A percentile compares a stretch with the other conserved stretches of the same genome.
Evolutionary conservation across 2,888 invertebrate genomes (phyloP).

Genomic region (Branchipolynoe longqiensis): DNA sequence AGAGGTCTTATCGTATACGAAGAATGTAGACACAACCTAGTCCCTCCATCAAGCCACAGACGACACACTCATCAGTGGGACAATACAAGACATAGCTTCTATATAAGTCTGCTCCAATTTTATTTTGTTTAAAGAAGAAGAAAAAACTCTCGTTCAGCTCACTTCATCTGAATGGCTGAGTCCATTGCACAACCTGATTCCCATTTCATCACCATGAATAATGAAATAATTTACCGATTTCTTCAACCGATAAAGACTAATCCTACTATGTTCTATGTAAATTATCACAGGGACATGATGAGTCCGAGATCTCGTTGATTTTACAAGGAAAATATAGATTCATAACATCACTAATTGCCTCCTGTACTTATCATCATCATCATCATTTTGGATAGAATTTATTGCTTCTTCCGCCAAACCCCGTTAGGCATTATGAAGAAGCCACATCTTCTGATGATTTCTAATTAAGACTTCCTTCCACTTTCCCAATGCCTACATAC

Average conservation of each 20-base stretch:
- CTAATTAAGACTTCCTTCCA: too few relatives aligned
- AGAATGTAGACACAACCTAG: neutral
- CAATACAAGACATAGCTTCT: too few relatives aligned
- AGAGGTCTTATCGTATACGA: neutral
- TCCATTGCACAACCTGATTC: too few relatives aligned
- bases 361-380: neutral
- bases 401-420: too few relatives aligned
- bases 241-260: neutral
- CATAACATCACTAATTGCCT: neutral
- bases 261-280: slow-evolving; percentile 8
- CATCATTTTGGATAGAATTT: neutral
- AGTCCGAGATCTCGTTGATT: slow-evolving; percentile 25
- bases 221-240: too few relatives aligned
- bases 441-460: slow-evolving; percentile 11
- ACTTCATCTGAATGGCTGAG: too few relatives aligned
- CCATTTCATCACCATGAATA: too few relatives aligned
- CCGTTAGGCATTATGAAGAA: too few relatives aligned
- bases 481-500: too few relatives aligned
- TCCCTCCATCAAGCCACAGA: slow-evolving; percentile 10
- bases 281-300: slow-evolving; percentile 33
- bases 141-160: too few relatives aligned
- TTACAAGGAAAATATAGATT: slow-evolving; percentile 34
- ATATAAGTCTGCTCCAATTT: too few relatives aligned
- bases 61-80: neutral
- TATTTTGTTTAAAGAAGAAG: too few relatives aligned